Percentiles rank a stretch among this genome's conserved stretches.
Evolutionary conservation across 1,140 invertebrate genomes (phyloP).

Genomic region (Plodia interpunctella): DNA sequence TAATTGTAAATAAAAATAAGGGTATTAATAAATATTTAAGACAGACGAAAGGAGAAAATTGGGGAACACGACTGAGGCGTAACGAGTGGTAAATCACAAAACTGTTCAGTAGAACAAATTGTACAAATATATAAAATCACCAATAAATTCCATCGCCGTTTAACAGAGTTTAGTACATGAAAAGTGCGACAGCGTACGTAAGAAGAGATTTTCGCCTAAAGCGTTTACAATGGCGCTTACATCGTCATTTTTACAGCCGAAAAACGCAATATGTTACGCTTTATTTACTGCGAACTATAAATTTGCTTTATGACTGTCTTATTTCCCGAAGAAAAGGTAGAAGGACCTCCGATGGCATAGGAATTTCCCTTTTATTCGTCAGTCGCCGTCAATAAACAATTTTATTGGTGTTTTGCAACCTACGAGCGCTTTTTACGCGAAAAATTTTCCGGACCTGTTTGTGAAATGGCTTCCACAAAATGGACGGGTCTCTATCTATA

Average conservation of each 20-base stretch:
- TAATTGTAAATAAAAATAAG: too few species aligned
- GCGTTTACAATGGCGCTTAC: conserved; percentile 22
- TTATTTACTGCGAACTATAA: conserved; percentile 58
- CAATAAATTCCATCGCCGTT: too few species aligned
- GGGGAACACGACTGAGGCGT: too few species aligned
- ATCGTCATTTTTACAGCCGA: conserved; percentile 34
- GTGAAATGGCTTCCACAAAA: not conserved
- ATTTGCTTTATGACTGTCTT: conserved; percentile 60
- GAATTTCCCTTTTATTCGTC: conserved; percentile 45
- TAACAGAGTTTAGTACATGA: too few species aligned
- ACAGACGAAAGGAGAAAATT: too few species aligned
- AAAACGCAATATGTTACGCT: conserved; percentile 52
- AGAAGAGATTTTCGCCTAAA: conserved; percentile 10
- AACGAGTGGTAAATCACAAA: too few species aligned
- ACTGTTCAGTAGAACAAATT: too few species aligned
- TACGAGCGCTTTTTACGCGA: conserved; percentile 13
- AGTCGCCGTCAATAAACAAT: conserved; percentile 41
- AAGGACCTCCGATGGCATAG: conserved; percentile 22
- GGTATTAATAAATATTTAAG: too few species aligned
- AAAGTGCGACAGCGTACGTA: too few species aligned
- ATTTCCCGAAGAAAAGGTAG: conserved; percentile 42
- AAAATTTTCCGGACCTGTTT: conserved; percentile 10
- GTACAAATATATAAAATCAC: too few species aligned
- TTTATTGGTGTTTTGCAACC: conserved; percentile 44
- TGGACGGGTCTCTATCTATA: too few species aligned